A percentile compares a stretch with the other conserved stretches of the same genome.
These are phyloP conservation scores for Dromius quadrimaculatus DNA, from an alignment of 2,888 invertebrate genomes.

Conservation along the genomic window DNA sequence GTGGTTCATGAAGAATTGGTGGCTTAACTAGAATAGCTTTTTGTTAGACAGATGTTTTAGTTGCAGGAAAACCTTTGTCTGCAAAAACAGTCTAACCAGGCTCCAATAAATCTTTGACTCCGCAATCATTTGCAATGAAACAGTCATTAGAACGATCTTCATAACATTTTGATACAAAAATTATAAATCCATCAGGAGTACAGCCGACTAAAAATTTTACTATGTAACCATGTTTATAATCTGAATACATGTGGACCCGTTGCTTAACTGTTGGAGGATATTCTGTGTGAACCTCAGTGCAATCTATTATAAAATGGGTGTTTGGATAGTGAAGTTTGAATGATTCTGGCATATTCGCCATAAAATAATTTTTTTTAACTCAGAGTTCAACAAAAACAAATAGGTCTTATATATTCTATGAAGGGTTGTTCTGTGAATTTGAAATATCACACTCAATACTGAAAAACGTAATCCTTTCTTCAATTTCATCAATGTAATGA, in stretches of 20 bases:
- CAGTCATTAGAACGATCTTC: background rate
- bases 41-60: no score
- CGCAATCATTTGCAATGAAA: background rate
- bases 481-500: slow-evolving; percentile 54
- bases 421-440: slow-evolving; percentile 45
- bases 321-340: slow-evolving; percentile 53
- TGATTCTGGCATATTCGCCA: background rate
- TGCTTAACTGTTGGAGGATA: background rate
- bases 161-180: background rate
- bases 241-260: no score
- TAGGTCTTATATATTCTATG: background rate
- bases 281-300: slow-evolving; percentile 38
- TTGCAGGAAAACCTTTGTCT: no score
- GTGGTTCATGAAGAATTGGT: no score
- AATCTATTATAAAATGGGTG: slow-evolving; percentile 55
- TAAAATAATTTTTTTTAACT: slow-evolving; percentile 20
- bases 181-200: background rate
- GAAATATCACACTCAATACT: slow-evolving; percentile 41
- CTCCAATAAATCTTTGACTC: no score
- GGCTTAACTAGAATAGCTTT: no score
- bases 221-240: background rate
- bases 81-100: no score
- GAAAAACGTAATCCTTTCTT: slow-evolving; percentile 48
- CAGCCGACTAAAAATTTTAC: background rate
- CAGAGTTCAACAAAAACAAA: background rate